Percentiles rank a stretch among this genome's conserved stretches.
Conservation (phyloP, 2,888 invertebrate species). For the Hermodice carunculata region DNA sequence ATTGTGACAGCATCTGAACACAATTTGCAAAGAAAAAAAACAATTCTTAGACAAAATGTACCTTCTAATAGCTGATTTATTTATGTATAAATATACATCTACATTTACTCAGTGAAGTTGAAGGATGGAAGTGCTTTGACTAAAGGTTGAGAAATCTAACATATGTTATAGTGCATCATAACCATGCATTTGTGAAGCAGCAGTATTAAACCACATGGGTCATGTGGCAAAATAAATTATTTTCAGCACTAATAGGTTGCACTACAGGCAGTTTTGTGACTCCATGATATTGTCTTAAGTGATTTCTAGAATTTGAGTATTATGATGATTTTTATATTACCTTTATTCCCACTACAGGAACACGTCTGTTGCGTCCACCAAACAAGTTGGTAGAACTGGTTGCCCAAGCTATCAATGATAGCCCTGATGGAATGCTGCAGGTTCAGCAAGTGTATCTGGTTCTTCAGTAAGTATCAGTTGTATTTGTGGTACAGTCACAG, state of each 20-base stretch:
- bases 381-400: constrained; percentile 59
- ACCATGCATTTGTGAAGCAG: too few relatives aligned
- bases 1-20: too few relatives aligned
- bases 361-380: constrained; percentile 51
- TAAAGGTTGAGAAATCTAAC: neutral
- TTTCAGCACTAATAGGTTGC: too few relatives aligned
- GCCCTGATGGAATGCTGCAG: constrained; percentile 58
- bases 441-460: constrained; percentile 60
- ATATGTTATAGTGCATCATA: neutral
- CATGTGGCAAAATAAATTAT: too few relatives aligned
- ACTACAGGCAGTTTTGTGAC: too few relatives aligned
- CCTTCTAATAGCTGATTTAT: too few relatives aligned
- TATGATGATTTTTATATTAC: neutral
- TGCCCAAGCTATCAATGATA: constrained; percentile 50
- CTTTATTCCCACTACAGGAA: constrained; percentile 37
- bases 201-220: too few relatives aligned
- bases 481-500: neutral
- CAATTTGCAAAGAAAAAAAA: too few relatives aligned
- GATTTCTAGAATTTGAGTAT: neutral
- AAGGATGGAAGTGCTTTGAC: neutral
- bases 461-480: constrained; percentile 49
- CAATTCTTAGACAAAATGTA: too few relatives aligned
- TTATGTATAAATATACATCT: too few relatives aligned
- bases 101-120: too few relatives aligned
- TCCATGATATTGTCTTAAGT: neutral